Evolutionary conservation across 2,113 vertebrate genomes (phyloP), one percentile per base, ranked within the genome.

Genomic region (Ammospiza nelsoni): DNA sequence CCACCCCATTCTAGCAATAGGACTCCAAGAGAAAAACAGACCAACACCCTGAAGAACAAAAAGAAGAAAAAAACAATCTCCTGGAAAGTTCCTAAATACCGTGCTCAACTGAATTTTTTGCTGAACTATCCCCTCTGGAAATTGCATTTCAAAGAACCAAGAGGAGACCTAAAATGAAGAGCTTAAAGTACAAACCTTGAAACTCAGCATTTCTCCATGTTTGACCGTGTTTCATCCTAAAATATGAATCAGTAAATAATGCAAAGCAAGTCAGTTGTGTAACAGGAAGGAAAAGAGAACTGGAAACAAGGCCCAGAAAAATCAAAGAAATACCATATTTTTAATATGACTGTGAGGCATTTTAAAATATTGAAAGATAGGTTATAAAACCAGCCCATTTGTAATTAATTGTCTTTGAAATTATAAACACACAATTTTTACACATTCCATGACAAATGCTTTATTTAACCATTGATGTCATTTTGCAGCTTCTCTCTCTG

Each of bases 391-490:
- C 11, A 77, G 11, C 21, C 15, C 27, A 16, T 14, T 23, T 62
- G 41, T 59, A 93, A 87, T 74, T 89, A 91, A 94, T 35, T 89
- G 22, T 65, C 65, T 97, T 92, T 65, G 82, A 96, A 97, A 96
- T 29, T 67, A 83, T 49, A 94, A 96, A 89, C 72, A 93, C 11
- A 11, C 10, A 35, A 35, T 77, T 85, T 84, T 89, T 94, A 86
- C 75, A 78, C 24, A 69, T 94, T 96, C 97, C 51, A 83, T 87
- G 93, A 87, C 82, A 96, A 96, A 74, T 31, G 48, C 92, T 95
- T 97, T 92, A 95, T 96, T 96, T 97, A 85, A 90, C 79, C 90
- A 95, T 52, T 97, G 94, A 95, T 93, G 91, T 44, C 4, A 96
- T 81, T 96, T 97, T 91, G 96, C 80, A 96, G 94, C 87, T 97